Conservation (phyloP, 2,113 vertebrate genomes). For the Dipodomys merriami region DNA sequence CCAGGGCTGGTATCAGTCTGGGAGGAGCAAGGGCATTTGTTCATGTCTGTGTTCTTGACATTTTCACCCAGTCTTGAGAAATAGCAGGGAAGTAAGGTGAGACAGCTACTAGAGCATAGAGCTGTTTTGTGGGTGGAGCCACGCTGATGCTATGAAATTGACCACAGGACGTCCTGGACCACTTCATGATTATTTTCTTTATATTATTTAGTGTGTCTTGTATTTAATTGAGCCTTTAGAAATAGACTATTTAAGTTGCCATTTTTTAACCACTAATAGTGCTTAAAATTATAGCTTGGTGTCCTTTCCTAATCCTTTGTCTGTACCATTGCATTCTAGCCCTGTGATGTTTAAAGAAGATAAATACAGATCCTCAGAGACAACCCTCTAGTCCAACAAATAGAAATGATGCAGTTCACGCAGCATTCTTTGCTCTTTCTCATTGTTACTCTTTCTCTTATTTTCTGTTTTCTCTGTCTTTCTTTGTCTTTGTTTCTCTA, state of each 20-base stretch:
- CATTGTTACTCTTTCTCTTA: neutral
- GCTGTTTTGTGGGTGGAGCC: neutral
- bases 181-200: neutral
- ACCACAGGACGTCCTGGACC: neutral
- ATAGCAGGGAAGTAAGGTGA: neutral
- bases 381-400: neutral
- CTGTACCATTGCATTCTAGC: too few species aligned
- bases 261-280: too few species aligned
- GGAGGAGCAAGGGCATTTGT: rapidly evolving
- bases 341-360: neutral
- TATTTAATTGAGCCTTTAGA: neutral
- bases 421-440: too few species aligned
- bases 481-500: neutral
- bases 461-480: neutral
- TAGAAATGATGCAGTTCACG: neutral
- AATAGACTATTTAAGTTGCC: neutral
- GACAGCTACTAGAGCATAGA: neutral
- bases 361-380: neutral
- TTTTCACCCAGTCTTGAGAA: neutral
- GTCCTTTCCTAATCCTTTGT: neutral
- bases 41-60: too few species aligned
- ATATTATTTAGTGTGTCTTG: neutral
- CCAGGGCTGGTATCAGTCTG: neutral
- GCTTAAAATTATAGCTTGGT: neutral
- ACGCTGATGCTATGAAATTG: neutral